A percentile compares a stretch with the other conserved stretches of the same genome.
Conservation (phyloP, 2,888 invertebrate species). For the Congeria kusceri region DNA sequence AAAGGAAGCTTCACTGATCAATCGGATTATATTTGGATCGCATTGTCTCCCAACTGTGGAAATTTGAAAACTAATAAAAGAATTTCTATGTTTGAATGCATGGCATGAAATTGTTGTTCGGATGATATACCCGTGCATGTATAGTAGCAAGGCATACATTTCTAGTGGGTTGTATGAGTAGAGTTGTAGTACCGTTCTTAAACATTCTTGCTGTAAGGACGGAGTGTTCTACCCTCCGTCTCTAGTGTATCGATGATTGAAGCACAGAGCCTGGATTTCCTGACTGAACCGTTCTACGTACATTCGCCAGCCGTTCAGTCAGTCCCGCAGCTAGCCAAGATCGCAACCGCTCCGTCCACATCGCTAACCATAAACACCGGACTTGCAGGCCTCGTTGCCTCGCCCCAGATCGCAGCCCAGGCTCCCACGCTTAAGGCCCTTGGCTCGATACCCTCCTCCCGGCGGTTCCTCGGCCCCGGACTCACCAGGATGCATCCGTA, state of each 20-base stretch:
- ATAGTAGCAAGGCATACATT: no score
- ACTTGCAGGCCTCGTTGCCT: slow-evolving; percentile 55
- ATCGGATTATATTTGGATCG: background rate
- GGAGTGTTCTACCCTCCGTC: slow-evolving; percentile 18
- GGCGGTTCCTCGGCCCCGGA: slow-evolving; percentile 67
- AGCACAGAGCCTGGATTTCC: slow-evolving; percentile 61
- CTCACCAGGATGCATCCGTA: slow-evolving; percentile 82
- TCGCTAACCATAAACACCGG: slow-evolving; percentile 58
- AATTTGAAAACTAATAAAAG: background rate
- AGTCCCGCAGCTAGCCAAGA: slow-evolving; percentile 30
- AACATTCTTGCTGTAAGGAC: no score
- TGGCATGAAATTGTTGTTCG: no score
- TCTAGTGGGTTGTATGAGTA: no score
- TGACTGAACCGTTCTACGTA: slow-evolving; percentile 58
- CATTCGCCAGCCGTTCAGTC: slow-evolving; percentile 45
- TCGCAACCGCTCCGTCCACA: slow-evolving; percentile 49
- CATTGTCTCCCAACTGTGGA: background rate
- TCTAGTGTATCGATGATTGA: slow-evolving; percentile 60
- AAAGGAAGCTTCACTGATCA: background rate
- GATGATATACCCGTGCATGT: no score
- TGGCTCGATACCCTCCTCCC: slow-evolving; percentile 34
- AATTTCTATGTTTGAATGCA: no score
- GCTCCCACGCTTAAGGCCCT: slow-evolving; percentile 49
- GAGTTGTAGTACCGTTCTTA: no score
- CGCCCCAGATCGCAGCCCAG: slow-evolving; percentile 52